Conservation (phyloP, 2,797 vertebrate species). For the Eulemur coronatus region DNA sequence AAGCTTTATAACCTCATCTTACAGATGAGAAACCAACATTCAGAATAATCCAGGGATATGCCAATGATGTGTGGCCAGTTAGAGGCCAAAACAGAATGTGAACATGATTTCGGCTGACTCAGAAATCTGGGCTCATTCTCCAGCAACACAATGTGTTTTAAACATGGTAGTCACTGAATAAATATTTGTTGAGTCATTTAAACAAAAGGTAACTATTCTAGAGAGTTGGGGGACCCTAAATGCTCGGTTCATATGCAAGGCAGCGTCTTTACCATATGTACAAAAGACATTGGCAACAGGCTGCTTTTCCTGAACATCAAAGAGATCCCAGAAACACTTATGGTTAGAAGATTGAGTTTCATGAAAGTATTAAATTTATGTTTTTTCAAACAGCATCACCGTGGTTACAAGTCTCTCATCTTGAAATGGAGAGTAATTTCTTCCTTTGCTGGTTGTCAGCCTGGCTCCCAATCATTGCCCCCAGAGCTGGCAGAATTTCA, state of each 20-base stretch:
- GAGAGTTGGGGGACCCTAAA: neutral
- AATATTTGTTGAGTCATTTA: neutral
- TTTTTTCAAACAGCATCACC: constrained; percentile 68
- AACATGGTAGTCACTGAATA: neutral
- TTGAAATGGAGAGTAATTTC: constrained; percentile 76
- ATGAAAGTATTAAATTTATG: constrained; percentile 80
- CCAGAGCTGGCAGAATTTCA: constrained; percentile 64
- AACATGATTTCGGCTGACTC: neutral
- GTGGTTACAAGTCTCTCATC: constrained; percentile 77
- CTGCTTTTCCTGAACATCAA: constrained; percentile 67
- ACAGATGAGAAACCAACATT: neutral
- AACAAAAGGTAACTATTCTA: neutral
- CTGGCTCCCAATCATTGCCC: constrained; percentile 37
- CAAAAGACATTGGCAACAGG: constrained; percentile 31
- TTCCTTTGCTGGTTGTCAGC: constrained; percentile 52
- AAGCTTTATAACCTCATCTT: neutral
- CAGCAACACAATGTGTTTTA: neutral
- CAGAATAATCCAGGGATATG: neutral
- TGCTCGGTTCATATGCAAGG: neutral
- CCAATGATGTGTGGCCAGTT: neutral
- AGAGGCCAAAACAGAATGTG: neutral
- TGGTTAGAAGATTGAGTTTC: constrained; percentile 77
- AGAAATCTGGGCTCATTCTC: neutral
- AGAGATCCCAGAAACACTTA: constrained; percentile 71
- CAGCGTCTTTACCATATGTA: constrained; percentile 6